A percentile compares a stretch with the other conserved stretches of the same genome.
phyloP scores from a whole-genome alignment of 2,888 invertebrate genomes.

The Mythimna loreyi region DNA sequence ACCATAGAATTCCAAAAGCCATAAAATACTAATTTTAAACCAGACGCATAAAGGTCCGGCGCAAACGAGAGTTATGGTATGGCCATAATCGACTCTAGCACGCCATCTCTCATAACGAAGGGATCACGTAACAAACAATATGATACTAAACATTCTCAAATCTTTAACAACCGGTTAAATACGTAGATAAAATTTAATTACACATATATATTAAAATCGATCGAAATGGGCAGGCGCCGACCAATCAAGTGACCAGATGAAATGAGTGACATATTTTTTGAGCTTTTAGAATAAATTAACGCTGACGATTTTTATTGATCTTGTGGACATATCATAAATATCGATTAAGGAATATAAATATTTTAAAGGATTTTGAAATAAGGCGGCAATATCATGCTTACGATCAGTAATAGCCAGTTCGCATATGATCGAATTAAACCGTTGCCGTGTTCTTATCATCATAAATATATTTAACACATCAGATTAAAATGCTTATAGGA shows the following conservation, averaged over 20 bases:
- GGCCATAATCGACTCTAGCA: conserved; percentile 72
- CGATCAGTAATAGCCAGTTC: conserved; percentile 7
- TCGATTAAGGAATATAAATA: conserved; percentile 16
- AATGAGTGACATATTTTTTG: conserved; percentile 56
- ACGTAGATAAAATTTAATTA: conserved; percentile 61
- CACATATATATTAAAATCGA: conserved; percentile 54
- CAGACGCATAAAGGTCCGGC: conserved; percentile 71
- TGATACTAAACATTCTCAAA: conserved; percentile 53
- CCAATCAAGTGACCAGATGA: conserved; percentile 58
- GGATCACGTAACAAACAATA: conserved; percentile 65
- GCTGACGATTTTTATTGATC: conserved; percentile 41
- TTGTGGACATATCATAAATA: conserved; percentile 29
- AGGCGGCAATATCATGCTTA: conserved; percentile 16
- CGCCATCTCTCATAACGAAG: conserved; percentile 73
- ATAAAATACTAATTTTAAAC: conserved; percentile 75
- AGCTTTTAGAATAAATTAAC: conserved; percentile 54
- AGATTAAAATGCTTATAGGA: conserved; percentile 27
- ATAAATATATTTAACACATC: conserved; percentile 26
- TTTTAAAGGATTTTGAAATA: conserved; percentile 32
- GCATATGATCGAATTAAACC: not conserved
- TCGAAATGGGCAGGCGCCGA: conserved; percentile 59
- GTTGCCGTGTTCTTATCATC: conserved; percentile 2
- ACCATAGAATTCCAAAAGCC: conserved; percentile 66
- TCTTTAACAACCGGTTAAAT: conserved; percentile 62
- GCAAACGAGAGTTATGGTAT: conserved; percentile 72